Conservation (phyloP, 2,888 invertebrate species). For the Polydrusus cervinus region DNA sequence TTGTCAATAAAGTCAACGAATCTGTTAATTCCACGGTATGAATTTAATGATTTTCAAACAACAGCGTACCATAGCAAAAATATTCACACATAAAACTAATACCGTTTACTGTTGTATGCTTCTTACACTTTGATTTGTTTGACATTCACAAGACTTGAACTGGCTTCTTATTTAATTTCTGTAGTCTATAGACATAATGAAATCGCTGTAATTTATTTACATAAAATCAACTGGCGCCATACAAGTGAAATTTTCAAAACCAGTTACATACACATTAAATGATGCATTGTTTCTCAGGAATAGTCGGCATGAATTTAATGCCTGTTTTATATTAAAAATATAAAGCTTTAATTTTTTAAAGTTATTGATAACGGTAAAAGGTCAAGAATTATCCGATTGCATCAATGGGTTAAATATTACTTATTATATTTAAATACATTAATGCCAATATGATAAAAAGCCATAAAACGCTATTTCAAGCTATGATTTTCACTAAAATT, state of each 20-base stretch:
- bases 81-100: slow-evolving; percentile 27
- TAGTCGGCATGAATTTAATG: slow-evolving; percentile 8
- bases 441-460: no score
- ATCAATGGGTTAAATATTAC: no score
- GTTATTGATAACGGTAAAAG: no score
- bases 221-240: slow-evolving; percentile 34
- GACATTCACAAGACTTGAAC: slow-evolving; percentile 38
- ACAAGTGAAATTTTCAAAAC: slow-evolving; percentile 35
- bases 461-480: no score
- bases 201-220: slow-evolving; percentile 38
- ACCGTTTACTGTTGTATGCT: slow-evolving; percentile 4
- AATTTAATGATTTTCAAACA: slow-evolving; percentile 34
- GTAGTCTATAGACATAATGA: slow-evolving; percentile 25
- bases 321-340: not conserved
- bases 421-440: no score
- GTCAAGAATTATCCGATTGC: no score
- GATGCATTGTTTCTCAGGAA: slow-evolving; percentile 21
- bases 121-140: slow-evolving; percentile 34
- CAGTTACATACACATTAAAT: slow-evolving; percentile 25
- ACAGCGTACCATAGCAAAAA: slow-evolving; percentile 14
- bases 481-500: no score
- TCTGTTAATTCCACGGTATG: not conserved
- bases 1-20: slow-evolving; percentile 5
- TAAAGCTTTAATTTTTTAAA: no score
- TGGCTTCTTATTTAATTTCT: slow-evolving; percentile 27